Evolutionary conservation across 1,140 invertebrate species (phyloP).

Genomic region (Gryllus bimaculatus): DNA sequence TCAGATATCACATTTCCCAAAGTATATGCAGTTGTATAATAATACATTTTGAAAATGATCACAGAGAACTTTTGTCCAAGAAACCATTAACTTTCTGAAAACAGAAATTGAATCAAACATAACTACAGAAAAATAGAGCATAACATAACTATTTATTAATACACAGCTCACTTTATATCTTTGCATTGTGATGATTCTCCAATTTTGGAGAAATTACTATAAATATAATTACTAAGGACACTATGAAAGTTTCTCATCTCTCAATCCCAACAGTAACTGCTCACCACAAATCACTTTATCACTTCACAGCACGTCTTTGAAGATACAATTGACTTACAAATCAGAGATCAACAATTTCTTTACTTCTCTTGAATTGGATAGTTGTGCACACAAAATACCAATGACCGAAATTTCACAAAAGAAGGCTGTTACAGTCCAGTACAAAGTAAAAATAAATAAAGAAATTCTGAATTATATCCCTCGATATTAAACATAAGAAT

Average conservation of each 20-base stretch:
- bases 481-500: not conserved
- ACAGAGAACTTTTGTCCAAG: not conserved
- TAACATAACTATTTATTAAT: not conserved
- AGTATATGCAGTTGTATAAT: not conserved
- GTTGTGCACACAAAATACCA: not conserved
- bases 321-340: not conserved
- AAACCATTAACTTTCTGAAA: not conserved
- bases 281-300: not conserved
- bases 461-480: not conserved
- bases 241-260: not conserved
- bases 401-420: not conserved
- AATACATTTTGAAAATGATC: not conserved
- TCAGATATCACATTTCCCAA: not conserved
- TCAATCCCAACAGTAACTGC: not conserved
- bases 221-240: not conserved
- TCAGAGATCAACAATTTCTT: not conserved
- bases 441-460: not conserved
- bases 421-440: too few relatives aligned
- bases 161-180: not conserved
- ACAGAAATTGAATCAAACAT: not conserved
- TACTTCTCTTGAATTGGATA: too few relatives aligned
- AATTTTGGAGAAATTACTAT: not conserved
- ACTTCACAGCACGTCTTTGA: not conserved
- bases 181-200: not conserved
- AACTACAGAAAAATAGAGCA: not conserved